A percentile compares a stretch with the other conserved stretches of the same genome.
These are phyloP conservation scores for Psittacula cyanocephala DNA, from an alignment of 2,113 vertebrate genomes.

Conservation along the genomic window DNA sequence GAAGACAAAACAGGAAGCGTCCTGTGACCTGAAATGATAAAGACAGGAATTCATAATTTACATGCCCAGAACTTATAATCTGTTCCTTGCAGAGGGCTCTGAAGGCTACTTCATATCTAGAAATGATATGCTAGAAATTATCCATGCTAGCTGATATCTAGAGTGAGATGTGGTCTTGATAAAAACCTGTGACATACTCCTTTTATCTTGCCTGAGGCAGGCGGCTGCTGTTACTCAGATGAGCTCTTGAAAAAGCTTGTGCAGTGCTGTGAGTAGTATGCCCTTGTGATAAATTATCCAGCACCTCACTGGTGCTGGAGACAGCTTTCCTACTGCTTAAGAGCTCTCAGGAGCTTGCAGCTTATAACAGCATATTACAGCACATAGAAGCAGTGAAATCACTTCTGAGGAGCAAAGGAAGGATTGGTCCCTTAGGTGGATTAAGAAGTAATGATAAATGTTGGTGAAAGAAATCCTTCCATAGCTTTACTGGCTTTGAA, in stretches of 20 bases:
- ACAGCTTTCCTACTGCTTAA: background rate
- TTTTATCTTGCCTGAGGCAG: background rate
- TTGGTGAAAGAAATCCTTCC: background rate
- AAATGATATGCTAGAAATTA: background rate
- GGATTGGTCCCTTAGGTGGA: background rate
- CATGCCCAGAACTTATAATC: background rate
- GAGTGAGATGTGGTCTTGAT: background rate
- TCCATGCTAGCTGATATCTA: background rate
- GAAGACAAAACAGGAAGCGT: background rate
- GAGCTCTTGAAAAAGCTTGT: background rate
- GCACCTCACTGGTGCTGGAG: background rate
- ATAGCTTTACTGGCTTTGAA: background rate
- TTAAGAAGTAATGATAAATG: background rate
- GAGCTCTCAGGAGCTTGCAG: background rate
- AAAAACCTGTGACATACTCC: background rate
- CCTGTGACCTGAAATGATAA: background rate
- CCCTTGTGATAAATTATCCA: background rate
- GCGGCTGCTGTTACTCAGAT: background rate
- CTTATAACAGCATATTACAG: background rate
- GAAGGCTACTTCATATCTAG: background rate
- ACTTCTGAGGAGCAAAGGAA: background rate
- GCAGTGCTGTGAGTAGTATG: background rate
- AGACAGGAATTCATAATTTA: background rate
- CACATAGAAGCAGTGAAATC: background rate
- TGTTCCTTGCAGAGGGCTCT: background rate